Base-by-base conservation (phyloP, 2,113 vertebrate genomes). In the Cebus imitator region DNA sequence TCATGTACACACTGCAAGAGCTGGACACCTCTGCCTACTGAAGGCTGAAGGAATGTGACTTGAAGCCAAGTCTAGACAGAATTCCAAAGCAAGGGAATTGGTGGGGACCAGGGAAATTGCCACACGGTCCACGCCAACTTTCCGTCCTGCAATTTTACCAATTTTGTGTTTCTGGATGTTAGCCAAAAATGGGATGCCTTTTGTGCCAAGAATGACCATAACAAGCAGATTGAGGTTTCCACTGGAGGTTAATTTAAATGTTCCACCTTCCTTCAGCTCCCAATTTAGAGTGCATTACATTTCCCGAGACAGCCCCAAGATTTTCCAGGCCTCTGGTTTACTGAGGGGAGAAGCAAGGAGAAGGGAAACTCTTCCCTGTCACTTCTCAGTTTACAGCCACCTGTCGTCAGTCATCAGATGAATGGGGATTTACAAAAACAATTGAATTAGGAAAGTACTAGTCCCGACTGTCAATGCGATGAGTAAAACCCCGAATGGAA, bases 191-290 rank as follows among this genome's bases (percentile, higher is more conserved):
- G 37, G 85, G 72, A 92, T 66, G n/a, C 23, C 57, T 82, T 95
- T 72, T 72, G 23, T 94, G 96, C 92, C 91, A 95, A 89, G 78
- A 96, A 89, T 91, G 96, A 75, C 95, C 96, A 84, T 93, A 95
- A 89, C 81, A 84, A 96, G 82, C 37, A 75, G 87, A 21, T 76
- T 97, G 97, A 82, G 85, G 92, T 96, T 97, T 96, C 95, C 85
- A 96, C 78, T 95, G 85, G 91, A 94, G 78, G 91, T 96, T 97
- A 97, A 96, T 97, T 95, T 96, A 94, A 97, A 95, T 83, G 87
- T 61, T 82, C 45, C 75, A 94, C 90, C 98, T 98, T 94, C 85
- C 72, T 94, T 94, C 88, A 85, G n/a, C 79, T 91, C 79, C 87
- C 93, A 88, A 43, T 92, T 94, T 82, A 80, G 87, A 83, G 55